Evolutionary conservation across 2,888 invertebrate species (phyloP).

Genomic region (Acrobasis repandana): DNA sequence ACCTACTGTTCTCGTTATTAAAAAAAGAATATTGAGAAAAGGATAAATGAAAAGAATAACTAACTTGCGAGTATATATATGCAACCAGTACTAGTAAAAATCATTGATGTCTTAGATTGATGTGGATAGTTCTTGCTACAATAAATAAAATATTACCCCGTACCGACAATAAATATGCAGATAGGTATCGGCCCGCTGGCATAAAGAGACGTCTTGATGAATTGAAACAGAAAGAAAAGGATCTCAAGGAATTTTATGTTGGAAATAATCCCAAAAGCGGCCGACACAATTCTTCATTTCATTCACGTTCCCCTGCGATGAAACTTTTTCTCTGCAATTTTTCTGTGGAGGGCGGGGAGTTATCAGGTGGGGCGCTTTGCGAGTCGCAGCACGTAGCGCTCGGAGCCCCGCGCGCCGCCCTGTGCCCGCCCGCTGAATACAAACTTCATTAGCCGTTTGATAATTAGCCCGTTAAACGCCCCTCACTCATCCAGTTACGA

Average conservation of each 20-base stretch:
- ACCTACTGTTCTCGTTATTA: too few species aligned
- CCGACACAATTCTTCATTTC: conserved; percentile 81
- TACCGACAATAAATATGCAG: conserved; percentile 33
- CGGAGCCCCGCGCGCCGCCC: conserved; percentile 60
- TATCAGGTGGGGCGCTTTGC: conserved; percentile 79
- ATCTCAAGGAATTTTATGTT: conserved; percentile 72
- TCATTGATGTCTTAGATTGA: too few species aligned
- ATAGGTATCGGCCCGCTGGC: conserved; percentile 35
- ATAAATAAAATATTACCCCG: neutral
- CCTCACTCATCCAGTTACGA: conserved; percentile 69
- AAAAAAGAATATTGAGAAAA: too few species aligned
- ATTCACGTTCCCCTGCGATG: conserved; percentile 82
- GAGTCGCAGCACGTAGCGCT: conserved; percentile 77
- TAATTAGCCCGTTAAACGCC: conserved; percentile 83
- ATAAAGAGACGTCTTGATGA: conserved; percentile 61
- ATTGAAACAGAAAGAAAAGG: conserved; percentile 77
- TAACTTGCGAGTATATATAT: too few species aligned
- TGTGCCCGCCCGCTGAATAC: conserved; percentile 77
- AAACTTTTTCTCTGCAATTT: conserved; percentile 84
- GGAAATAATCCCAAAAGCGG: conserved; percentile 79
- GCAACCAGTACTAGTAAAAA: too few species aligned
- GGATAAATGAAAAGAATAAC: too few species aligned
- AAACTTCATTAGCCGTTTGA: conserved; percentile 84
- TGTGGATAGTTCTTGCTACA: neutral
- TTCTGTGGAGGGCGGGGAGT: conserved; percentile 78